These are phyloP conservation scores for Cheirogaleus medius DNA, from an alignment of 2,113 vertebrate genomes.

Conservation along the genomic window DNA sequence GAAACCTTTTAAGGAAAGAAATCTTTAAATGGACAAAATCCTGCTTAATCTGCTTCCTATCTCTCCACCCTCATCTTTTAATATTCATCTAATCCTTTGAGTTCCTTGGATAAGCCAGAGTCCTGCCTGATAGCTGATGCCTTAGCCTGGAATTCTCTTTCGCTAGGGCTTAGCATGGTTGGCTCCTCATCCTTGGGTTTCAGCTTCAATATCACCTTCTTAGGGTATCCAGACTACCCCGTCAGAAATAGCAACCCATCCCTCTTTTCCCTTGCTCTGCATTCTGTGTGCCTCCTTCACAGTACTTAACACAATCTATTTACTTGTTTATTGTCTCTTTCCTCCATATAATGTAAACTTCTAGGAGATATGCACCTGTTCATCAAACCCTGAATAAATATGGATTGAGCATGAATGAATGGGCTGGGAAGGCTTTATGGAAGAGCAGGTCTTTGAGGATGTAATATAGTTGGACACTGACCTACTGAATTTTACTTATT, in stretches of 20 bases:
- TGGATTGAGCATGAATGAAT: neutral
- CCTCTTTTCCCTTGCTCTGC: neutral
- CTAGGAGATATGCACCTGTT: neutral
- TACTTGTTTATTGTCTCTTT: neutral
- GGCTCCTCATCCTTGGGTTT: neutral
- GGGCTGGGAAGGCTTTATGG: neutral
- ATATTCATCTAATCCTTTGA: neutral
- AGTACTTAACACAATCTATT: neutral
- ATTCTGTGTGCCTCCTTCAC: neutral
- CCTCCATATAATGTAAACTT: neutral
- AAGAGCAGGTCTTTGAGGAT: neutral
- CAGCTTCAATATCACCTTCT: neutral
- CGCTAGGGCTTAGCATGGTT: neutral
- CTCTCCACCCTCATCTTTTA: neutral
- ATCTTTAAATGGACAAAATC: neutral
- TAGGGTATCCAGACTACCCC: neutral
- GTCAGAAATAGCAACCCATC: neutral
- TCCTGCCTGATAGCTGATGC: neutral
- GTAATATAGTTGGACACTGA: neutral
- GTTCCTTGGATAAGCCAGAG: neutral
- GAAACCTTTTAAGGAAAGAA: constrained; percentile 1
- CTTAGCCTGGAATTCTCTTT: neutral
- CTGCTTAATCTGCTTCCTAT: neutral
- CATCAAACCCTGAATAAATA: neutral
- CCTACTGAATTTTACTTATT: neutral